Evolutionary conservation across 2,797 vertebrate genomes (phyloP), one percentile per base, ranked within the genome.

Genomic region (Bradypus variegatus): DNA sequence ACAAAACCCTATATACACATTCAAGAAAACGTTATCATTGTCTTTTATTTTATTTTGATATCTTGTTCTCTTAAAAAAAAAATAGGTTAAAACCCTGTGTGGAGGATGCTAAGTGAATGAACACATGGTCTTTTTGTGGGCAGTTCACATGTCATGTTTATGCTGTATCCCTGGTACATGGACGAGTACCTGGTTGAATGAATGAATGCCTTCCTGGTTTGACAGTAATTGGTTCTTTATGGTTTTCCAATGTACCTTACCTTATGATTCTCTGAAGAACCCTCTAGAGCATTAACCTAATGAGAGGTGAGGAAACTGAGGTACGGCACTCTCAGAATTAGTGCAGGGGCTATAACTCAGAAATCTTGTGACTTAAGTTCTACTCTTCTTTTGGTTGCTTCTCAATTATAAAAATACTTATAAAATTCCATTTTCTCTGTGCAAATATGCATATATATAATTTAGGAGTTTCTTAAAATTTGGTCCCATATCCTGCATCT

Each of bases 381-480:
- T 2, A 62, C 29, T 92, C 81, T 81, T 7, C 13, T 72, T 82
- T 86, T 91, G 55, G 36, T 58, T 89, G 62, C 72, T 91, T 94
- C 50, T 91, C 21, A 65, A 58, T 45, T 87, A 64, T 76, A 90
- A 91, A 83, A 60, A 45, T n/a, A 83, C 65, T 45, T 91, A 45
- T 31, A 80, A 48, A 73, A 38, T 77, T 78, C 10, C 19, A 48
- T 73, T 93, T 89, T 91, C 45, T 58, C 15, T 92, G 90, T 25
- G 58, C 48, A 92, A 41, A 64, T 92, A 55, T 72, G 78, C 18
- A 19, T 73, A 25, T 86, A 27, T 82, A 0, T 82, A 67, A 75
- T 36, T 82, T 80, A 88, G 53, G 36, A 62, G 33, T 84, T 91
- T 64, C n/a, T 90, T 89, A 88, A 82, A 75, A 83, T 48, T 72